Evolutionary conservation across 2,888 invertebrate species (phyloP).

Genomic region (Argyresthia albistria): DNA sequence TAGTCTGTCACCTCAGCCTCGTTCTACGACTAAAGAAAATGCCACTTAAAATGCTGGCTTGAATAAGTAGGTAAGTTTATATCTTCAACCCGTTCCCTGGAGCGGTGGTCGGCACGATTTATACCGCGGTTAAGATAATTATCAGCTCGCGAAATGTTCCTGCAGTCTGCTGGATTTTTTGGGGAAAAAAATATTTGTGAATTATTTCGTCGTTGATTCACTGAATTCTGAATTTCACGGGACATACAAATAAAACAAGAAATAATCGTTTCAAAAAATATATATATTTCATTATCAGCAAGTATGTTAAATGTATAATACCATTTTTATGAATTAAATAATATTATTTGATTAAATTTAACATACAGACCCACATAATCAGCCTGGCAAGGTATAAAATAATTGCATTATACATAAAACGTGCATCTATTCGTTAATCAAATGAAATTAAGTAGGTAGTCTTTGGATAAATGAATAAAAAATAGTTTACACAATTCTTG

Average conservation of each 20-base stretch:
- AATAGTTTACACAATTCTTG: background rate
- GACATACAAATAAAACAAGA: background rate
- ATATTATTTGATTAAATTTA: background rate
- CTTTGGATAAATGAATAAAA: conserved; percentile 7
- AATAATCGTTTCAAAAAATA: conserved; percentile 25
- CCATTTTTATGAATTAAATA: conserved; percentile 20
- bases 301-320: conserved; percentile 29
- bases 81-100: background rate
- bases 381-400: background rate
- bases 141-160: background rate
- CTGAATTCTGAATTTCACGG: no score
- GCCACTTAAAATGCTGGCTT: background rate
- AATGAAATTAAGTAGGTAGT: conserved; percentile 5
- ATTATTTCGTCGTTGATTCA: no score
- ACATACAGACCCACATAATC: background rate
- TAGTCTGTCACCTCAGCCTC: no score
- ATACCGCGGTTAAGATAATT: background rate
- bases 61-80: background rate
- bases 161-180: no score
- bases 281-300: conserved; percentile 14
- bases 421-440: conserved; percentile 6
- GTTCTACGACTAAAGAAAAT: no score
- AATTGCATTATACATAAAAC: background rate
- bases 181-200: no score
- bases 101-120: background rate